Evolutionary conservation across 2,888 invertebrate genomes (phyloP), one percentile per base, ranked within the genome.

Genomic region (Xestia rhomboidea): DNA sequence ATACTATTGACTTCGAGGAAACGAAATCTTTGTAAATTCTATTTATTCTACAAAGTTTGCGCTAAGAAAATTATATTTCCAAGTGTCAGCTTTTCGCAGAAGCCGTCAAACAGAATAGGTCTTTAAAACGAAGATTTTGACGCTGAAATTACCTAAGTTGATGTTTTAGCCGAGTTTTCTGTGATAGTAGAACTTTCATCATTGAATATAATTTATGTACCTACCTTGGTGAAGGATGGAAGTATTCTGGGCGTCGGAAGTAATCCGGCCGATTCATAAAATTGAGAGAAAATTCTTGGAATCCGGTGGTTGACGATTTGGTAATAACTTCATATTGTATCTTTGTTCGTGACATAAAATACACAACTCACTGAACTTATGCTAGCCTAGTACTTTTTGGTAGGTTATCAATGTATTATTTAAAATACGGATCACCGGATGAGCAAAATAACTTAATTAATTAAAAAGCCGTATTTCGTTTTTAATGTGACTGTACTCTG

Each of bases 131-230:
- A 63, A 70, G 74, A 79, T 79, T 78, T 63, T 70, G 63, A 68
- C 70, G 78, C 41, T 15, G 24, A 68, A 78, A 79, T 83, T 74
- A 73, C 57, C n/a, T 34, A 81, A 77, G 68, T 62, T 49, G 68
- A 44, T 68, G 68, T 68, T 72, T 63, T 44, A 71, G 54, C 24
- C 5, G 15, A 81, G 54, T 60, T 76, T 76, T 81, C 81, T 46
- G 68, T 24, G 51, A 70, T 54, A 60, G 21, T 54, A 66, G 34
- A 82, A 81, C 30, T 77, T 82, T 77, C 30, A 66, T 60, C 46
- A 62, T 81, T 73, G 60, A 69, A 82, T 67, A 70, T 81, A 54
- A 80, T 79, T 79, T 76, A 76, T 67, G n/a, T 66, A 44, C 24
- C 46, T 70, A 27, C 30, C 21, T 44, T 63, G 54, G 21, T n/a